Base-by-base conservation (phyloP, 2,888 invertebrate genomes). In the Agrochola lychnidis region DNA sequence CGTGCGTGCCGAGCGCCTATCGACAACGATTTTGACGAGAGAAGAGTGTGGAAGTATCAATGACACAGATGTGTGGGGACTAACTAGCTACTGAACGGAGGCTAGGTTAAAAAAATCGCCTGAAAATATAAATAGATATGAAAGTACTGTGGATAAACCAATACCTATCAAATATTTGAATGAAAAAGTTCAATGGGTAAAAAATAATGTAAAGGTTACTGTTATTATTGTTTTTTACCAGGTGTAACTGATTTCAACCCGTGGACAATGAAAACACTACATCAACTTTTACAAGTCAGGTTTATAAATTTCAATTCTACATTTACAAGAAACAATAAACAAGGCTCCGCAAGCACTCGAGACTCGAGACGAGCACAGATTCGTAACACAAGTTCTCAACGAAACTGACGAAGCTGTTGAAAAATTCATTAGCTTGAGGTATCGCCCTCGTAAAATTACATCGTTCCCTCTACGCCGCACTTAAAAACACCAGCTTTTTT, bases 391-490 rank as follows among this genome's bases (percentile, higher is more conserved):
- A 82, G 83, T 79, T 71, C 63, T 57, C 76, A 51, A 76, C 80
- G 53, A 73, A 88, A 86, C 87, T 83, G 85, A 82, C 76, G 84
- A 79, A 85, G 86, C 89, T 90, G 88, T 84, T 88, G 88, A 81
- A 89, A 89, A 73, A 89, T 88, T 88, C 87, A 89, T 83, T 80
- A 89, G 83, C 72, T 82, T 87, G 88, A 90, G 89, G 91, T 90
- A 89, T 89, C 90, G 88, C 86, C 88, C 86, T 90, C 90, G 86
- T 89, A 90, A 88, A 89, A 90, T 89, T 89, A 90, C 88, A 89
- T 89, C 88, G 86, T 86, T 89, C 87, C 87, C 86, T 88, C 87
- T 83, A 56, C 78, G 76, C 78, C 79, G 86, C 89, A 88, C 90
- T 92, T 89, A 87, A 81, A 84, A 89, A 87, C 83, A 79, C 83